Base-by-base conservation (phyloP, 2,888 invertebrate species). In the Drosophila borborema region DNA sequence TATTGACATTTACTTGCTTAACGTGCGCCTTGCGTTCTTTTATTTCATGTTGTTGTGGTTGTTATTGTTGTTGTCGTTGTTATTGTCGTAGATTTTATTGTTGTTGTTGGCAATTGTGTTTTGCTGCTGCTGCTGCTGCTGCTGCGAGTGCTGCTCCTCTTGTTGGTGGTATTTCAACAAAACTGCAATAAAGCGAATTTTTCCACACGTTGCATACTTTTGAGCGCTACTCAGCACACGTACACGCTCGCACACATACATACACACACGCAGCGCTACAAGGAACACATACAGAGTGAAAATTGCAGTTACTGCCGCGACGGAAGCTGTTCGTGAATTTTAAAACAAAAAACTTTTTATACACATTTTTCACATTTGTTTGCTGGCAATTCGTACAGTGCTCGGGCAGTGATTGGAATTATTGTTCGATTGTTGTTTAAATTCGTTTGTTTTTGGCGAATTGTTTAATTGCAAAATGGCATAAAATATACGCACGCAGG, bases 1-100 rank as follows among this genome's bases (percentile, higher is more conserved):
- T 81, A 86, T 89, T 79, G 80, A 80, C 84, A 87, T 89, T 89
- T 89, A 87, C 89, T 89, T 89, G 85, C 82, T 89, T 80, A 70
- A 74, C 72, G 70, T 80, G 79, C 70, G 66, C 69, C 56, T 80
- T 40, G 41, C 45, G 53, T 18, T 41, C 63, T 59, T 28, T 20
- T 64, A 43, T 62, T 70, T 49, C 51, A 65, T 23, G 8, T 54
- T 53, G 61, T 46, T 46, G 43, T 58, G 64, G 38, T 61, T 74
- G 41, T 68, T 72, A 31, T 54, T 53, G 28, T 43, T 75, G 53
- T 31, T 64, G 34, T 56, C 55, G 45, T 55, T 43, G 31, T 74
- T 67, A 55, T 76, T 75, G 70, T 75, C 68, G 75, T 74, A 16
- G 49, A 28, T 54, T 74, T 67, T 75, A 62, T 65, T 80, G 62